Conservation (phyloP, 2,113 vertebrate genomes). For the Dasyurus viverrinus region DNA sequence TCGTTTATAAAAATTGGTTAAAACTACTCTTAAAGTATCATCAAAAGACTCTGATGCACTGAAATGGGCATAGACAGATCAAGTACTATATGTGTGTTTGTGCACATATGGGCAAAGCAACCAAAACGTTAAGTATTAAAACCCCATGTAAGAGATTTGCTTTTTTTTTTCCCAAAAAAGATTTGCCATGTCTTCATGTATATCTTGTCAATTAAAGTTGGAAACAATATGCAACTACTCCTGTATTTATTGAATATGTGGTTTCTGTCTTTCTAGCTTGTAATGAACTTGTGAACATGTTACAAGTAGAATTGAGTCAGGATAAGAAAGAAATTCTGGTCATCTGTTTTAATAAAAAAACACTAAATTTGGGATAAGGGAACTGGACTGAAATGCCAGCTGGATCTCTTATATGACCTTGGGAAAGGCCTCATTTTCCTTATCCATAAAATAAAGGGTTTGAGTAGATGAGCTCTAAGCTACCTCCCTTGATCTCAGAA, state of each 20-base stretch:
- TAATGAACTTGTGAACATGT: not conserved
- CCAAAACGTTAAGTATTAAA: conserved; percentile 56
- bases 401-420: not conserved
- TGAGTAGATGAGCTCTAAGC: not conserved
- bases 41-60: conserved; percentile 24
- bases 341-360: not conserved
- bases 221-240: conserved; percentile 27
- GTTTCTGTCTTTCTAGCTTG: conserved; percentile 10
- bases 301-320: conserved; percentile 11
- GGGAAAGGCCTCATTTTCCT: not conserved
- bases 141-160: conserved; percentile 70
- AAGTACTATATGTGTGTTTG: conserved; percentile 56
- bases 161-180: conserved; percentile 38
- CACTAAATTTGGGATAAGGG: not conserved
- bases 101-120: conserved; percentile 39
- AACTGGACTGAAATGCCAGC: not conserved
- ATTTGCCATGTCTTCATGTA: conserved; percentile 54
- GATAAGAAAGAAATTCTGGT: conserved; percentile 11
- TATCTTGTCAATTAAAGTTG: conserved; percentile 68
- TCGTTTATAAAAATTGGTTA: conserved; percentile 55
- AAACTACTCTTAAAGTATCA: conserved; percentile 6
- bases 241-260: conserved; percentile 33
- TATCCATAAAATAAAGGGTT: not conserved
- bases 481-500: conserved; percentile 9
- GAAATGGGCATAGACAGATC: conserved; percentile 47